phyloP scores from a whole-genome alignment of 35 echinoderm and acorn worm species.

The Lytechinus pictus region DNA sequence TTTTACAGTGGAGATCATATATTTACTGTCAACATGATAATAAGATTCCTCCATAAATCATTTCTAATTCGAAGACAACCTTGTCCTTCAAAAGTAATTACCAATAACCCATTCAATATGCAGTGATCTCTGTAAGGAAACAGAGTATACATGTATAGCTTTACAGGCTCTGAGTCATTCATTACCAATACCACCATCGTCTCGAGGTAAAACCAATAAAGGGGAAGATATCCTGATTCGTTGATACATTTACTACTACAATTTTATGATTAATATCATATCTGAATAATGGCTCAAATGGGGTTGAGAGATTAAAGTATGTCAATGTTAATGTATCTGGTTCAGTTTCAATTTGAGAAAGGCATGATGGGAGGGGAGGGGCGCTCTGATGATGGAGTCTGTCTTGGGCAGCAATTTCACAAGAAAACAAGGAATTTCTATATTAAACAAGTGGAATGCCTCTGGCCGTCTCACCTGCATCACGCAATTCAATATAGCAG shows the following conservation, averaged over 20 bases:
- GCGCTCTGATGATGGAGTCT: too few relatives aligned
- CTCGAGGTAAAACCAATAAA: neutral
- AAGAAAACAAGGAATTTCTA: too few relatives aligned
- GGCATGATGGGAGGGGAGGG: neutral
- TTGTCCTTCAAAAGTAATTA: neutral
- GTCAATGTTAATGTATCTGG: neutral
- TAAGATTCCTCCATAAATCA: neutral
- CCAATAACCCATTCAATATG: neutral
- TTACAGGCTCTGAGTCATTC: neutral
- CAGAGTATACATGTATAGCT: neutral
- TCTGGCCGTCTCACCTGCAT: too few relatives aligned
- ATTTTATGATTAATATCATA: neutral
- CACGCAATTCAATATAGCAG: too few relatives aligned
- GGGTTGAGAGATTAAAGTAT: neutral
- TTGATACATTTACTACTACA: neutral
- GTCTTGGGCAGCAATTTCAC: too few relatives aligned
- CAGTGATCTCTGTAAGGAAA: neutral
- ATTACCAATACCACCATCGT: neutral
- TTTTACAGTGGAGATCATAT: neutral
- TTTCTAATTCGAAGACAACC: neutral
- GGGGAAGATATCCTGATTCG: neutral
- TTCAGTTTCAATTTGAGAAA: neutral
- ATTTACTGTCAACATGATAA: neutral
- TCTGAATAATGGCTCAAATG: neutral
- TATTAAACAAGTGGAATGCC: too few relatives aligned